phyloP scores from a whole-genome alignment of 2,888 invertebrate species.

The Metopia argyrocephala region DNA sequence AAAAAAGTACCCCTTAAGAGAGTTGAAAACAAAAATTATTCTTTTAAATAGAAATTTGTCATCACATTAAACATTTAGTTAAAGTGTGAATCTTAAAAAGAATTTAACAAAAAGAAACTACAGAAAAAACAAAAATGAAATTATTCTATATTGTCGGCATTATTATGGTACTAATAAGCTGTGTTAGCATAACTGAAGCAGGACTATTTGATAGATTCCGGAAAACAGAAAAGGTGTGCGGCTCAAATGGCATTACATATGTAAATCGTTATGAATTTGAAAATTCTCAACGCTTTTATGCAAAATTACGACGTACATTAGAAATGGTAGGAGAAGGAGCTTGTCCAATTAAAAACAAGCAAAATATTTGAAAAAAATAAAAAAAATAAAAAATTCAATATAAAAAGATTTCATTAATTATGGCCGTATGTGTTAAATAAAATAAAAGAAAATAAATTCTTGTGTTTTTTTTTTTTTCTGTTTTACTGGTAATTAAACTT shows the following conservation, averaged over 20 bases:
- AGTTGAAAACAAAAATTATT: neutral
- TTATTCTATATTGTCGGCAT: neutral
- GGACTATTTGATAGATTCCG: conserved; percentile 80
- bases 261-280: conserved; percentile 97
- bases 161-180: conserved; percentile 7
- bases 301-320: conserved; percentile 69
- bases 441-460: too few relatives aligned
- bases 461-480: too few relatives aligned
- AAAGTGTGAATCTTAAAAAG: neutral
- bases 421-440: too few relatives aligned
- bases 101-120: neutral
- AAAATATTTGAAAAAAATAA: neutral
- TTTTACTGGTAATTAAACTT: too few relatives aligned
- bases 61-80: neutral
- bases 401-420: neutral
- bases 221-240: conserved; percentile 90
- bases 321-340: conserved; percentile 68
- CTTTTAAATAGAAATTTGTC: neutral
- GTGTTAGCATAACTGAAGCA: conserved; percentile 80
- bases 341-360: conserved; percentile 61
- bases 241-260: conserved; percentile 93
- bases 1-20: neutral
- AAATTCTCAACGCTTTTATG: conserved; percentile 81
- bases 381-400: neutral
- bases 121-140: conserved; percentile 22